Conservation (phyloP, 2,113 vertebrate genomes). For the Eupsittula cactorum region DNA sequence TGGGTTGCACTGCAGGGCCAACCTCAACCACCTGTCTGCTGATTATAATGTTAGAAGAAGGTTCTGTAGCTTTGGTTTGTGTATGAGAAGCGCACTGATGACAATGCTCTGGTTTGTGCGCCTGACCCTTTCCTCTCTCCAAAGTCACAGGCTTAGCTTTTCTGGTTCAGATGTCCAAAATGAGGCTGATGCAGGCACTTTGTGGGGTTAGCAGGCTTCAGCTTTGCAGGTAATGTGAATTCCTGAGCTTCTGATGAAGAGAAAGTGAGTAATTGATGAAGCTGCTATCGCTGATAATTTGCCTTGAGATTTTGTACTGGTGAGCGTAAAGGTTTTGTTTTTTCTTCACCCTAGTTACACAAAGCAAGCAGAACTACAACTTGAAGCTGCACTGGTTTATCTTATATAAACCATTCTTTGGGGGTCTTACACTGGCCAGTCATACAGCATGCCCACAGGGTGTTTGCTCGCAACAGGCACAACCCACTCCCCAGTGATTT, state of each 20-base stretch:
- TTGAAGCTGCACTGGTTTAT: fast-evolving
- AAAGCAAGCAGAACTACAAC: fast-evolving
- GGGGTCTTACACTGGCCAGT: background rate
- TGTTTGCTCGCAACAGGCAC: background rate
- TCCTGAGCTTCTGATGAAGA: background rate
- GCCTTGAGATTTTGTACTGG: background rate
- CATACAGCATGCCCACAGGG: fast-evolving
- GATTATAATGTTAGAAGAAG: no score
- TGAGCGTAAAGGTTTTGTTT: background rate
- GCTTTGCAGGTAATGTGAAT: fast-evolving
- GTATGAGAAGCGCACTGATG: fast-evolving
- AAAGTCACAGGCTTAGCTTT: no score
- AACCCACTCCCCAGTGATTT: background rate
- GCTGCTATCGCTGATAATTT: background rate
- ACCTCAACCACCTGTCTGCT: background rate
- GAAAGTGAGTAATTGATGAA: fast-evolving
- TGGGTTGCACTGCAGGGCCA: background rate
- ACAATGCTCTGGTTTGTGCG: no score
- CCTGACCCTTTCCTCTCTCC: no score
- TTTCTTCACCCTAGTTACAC: fast-evolving
- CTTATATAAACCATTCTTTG: fast-evolving
- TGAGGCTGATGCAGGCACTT: background rate
- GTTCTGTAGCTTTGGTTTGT: background rate
- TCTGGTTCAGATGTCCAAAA: background rate
- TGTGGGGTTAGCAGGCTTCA: background rate